Conservation (phyloP, 2,113 vertebrate genomes). For the Neotoma lepida region DNA sequence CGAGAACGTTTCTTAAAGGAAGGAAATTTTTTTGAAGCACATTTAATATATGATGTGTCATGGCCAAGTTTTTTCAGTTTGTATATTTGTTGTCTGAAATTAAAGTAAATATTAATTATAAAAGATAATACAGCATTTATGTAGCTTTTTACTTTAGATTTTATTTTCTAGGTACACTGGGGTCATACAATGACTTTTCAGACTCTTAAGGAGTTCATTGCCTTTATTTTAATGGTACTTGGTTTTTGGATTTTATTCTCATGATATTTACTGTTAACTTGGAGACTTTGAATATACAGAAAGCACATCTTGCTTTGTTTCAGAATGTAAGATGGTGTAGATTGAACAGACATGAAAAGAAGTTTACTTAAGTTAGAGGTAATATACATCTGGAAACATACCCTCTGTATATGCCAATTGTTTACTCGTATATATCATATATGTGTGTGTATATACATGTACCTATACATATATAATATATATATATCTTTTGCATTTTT, state of each 20-base stretch:
- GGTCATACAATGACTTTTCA: conserved; percentile 59
- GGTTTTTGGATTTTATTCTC: conserved; percentile 52
- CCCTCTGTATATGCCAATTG: conserved; percentile 6
- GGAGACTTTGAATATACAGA: not conserved
- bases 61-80: not conserved
- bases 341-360: conserved; percentile 39
- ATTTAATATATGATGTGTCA: conserved; percentile 34
- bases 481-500: not conserved
- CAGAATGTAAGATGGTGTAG: conserved; percentile 12
- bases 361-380: conserved; percentile 42
- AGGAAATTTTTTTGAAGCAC: conserved; percentile 6
- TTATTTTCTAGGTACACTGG: not conserved
- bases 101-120: conserved; percentile 44
- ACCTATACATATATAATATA: too few species aligned
- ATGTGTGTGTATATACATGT: too few species aligned
- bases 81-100: conserved; percentile 49
- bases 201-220: conserved; percentile 13
- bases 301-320: not conserved
- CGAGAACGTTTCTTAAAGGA: conserved; percentile 27
- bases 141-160: conserved; percentile 1
- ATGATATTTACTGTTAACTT: conserved; percentile 56
- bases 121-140: conserved; percentile 54
- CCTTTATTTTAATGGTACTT: not conserved
- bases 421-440: not conserved
- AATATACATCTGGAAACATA: conserved; percentile 53